Evolutionary conservation across 92 coral and sea anemone genomes (phyloP).

Genomic region (Phenganax stokvisi): DNA sequence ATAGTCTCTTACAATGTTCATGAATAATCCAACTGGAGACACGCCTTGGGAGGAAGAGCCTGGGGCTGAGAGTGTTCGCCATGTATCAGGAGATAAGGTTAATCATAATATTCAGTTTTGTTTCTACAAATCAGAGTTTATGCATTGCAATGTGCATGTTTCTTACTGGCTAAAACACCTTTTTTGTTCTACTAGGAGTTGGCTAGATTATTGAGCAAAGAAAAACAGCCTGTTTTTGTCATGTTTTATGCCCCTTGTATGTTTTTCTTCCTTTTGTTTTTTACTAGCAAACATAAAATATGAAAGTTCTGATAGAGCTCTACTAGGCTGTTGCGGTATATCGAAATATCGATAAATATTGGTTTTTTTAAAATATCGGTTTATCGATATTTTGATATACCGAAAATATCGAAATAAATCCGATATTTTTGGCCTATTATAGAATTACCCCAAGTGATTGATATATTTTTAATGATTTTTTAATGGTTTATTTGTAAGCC

Average conservation of each 20-base stretch:
- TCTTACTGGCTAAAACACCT: not conserved
- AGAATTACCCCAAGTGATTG: too few relatives aligned
- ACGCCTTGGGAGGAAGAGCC: constrained; percentile 97
- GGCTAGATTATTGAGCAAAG: constrained; percentile 62
- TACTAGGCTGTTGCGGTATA: too few relatives aligned
- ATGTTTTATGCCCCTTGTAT: constrained; percentile 97
- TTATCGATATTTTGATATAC: too few relatives aligned
- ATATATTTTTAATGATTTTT: too few relatives aligned
- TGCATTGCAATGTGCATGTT: not conserved
- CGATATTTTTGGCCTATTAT: too few relatives aligned
- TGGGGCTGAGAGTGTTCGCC: constrained; percentile 73
- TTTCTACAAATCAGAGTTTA: not conserved
- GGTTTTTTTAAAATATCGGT: too few relatives aligned
- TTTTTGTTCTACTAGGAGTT: constrained; percentile 57
- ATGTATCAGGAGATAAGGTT: constrained; percentile 62
- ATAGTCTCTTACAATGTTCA: constrained; percentile 78
- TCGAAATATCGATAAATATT: too few relatives aligned
- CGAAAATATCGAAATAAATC: too few relatives aligned
- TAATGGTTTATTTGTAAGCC: too few relatives aligned
- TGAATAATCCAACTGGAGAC: constrained; percentile 94
- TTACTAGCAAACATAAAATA: not conserved
- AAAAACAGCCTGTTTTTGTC: constrained; percentile 69
- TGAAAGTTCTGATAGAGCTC: too few relatives aligned
- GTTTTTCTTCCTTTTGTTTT: constrained; percentile 15
- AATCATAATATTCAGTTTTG: not conserved